These are phyloP conservation scores for Drosophila nigrodunni DNA, from an alignment of 1,140 invertebrate genomes.

Conservation along the genomic window DNA sequence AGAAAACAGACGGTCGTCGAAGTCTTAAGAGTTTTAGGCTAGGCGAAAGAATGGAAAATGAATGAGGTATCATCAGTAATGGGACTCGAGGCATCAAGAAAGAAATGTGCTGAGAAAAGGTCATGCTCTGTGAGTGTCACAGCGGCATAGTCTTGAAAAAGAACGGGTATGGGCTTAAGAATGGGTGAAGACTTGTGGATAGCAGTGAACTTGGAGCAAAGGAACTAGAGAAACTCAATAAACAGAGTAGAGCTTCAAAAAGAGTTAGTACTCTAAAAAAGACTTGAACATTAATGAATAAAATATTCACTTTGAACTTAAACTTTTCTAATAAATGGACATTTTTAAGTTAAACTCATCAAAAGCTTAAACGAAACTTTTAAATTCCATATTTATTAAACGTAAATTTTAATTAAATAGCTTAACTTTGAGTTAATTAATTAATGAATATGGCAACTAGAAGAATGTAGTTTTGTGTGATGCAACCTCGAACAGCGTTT, in stretches of 20 bases:
- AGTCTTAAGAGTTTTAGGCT: constrained; percentile 1
- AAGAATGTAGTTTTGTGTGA: constrained; percentile 1
- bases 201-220: too few relatives aligned
- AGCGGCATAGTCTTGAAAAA: not conserved
- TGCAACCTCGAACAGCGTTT: constrained; percentile 44
- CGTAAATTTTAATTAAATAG: not conserved
- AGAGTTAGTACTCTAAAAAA: too few relatives aligned
- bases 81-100: not conserved
- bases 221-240: too few relatives aligned
- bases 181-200: too few relatives aligned
- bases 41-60: not conserved
- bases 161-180: not conserved
- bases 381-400: not conserved
- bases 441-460: not conserved
- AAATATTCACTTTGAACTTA: too few relatives aligned
- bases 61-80: constrained; percentile 11
- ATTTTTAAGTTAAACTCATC: not conserved
- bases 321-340: too few relatives aligned
- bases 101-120: not conserved
- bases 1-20: not conserved
- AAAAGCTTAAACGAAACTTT: not conserved
- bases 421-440: not conserved
- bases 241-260: too few relatives aligned
- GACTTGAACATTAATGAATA: too few relatives aligned
- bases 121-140: not conserved